Conservation (phyloP, 2,888 invertebrate genomes). For the Cheilosia vernalis region DNA sequence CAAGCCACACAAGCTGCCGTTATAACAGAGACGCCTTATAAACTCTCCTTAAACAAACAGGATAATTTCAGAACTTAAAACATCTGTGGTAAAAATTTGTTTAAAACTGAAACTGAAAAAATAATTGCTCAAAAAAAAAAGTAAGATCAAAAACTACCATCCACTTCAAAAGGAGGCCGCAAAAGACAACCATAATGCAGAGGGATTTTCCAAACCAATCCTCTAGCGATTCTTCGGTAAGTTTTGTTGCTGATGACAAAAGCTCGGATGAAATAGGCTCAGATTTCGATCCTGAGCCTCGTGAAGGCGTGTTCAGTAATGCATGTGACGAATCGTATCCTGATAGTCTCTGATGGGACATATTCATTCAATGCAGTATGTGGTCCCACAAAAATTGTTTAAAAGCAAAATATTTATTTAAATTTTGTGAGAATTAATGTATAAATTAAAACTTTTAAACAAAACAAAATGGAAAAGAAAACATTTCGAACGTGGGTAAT, state of each 20-base stretch:
- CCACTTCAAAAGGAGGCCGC: too few relatives aligned
- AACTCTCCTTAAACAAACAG: background rate
- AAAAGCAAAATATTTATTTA: too few relatives aligned
- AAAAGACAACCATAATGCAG: too few relatives aligned
- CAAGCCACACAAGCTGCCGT: background rate
- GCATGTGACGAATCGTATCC: conserved; percentile 6
- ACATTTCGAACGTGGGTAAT: too few relatives aligned
- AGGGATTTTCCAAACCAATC: too few relatives aligned
- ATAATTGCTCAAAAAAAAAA: background rate
- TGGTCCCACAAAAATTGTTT: too few relatives aligned
- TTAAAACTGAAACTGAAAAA: background rate
- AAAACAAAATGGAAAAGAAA: too few relatives aligned
- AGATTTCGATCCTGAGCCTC: conserved; percentile 8
- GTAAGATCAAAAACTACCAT: background rate
- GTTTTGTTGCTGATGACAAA: conserved; percentile 22
- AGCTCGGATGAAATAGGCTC: conserved; percentile 10
- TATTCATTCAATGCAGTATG: too few relatives aligned
- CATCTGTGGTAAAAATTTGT: background rate
- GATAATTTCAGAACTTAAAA: background rate
- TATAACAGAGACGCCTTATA: conserved; percentile 8
- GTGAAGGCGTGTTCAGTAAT: background rate
- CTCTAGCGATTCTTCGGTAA: conserved; percentile 12
- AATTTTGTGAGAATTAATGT: too few relatives aligned
- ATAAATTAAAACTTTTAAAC: too few relatives aligned
- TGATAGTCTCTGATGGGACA: background rate